Base-by-base conservation (phyloP, 2,888 invertebrate species). In the Hofmannophila pseudospretella region DNA sequence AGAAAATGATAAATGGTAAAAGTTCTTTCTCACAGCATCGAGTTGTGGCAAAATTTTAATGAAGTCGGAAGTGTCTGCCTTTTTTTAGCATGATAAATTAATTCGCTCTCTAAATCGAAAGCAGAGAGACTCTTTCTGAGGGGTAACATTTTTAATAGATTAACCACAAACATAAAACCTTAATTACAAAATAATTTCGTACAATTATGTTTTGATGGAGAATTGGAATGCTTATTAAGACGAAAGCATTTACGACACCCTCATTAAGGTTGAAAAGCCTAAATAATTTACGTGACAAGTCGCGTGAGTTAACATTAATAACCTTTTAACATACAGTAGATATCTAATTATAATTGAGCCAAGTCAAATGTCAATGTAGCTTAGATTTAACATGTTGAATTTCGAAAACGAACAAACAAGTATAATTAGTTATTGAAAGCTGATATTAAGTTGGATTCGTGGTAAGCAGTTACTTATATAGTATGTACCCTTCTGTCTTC, bases 1-100 rank as follows among this genome's bases (percentile, higher is more conserved):
- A 54, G 54, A 67, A 75, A 79, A 78, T 78, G 75, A 79, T 70
- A 77, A 78, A 80, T 76, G 75, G 67, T 66, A 67, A 81, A 82
- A 82, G 74, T 81, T 82, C 62, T 67, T 65, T 65, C 56, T 58
- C 56, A 55, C 58, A 58, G 65, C 63, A 72, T 70, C 59, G 62
- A 74, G 70, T 65, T 68, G 66, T 54, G 59, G 65, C 58, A 63
- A 70, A 60, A 59, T 66, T 73, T 72, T 79, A 73, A 79, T 73
- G 72, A 77, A 77, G 63, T 69, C 66, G 52, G 52, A 62, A 66
- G 33, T 58, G 57, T 58, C 58, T 55, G 59, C 59, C 55, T 58
- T 57, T 64, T 67, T 57, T 65, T 66, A 59, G 60, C 56, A 45
- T 60, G 60, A 61, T 65, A 69, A 69, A 70, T 62, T 66, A 65